Percentiles rank a stretch among this genome's conserved stretches.
phyloP scores from a whole-genome alignment of 2,797 vertebrate species.

The Hyperoplus immaculatus region DNA sequence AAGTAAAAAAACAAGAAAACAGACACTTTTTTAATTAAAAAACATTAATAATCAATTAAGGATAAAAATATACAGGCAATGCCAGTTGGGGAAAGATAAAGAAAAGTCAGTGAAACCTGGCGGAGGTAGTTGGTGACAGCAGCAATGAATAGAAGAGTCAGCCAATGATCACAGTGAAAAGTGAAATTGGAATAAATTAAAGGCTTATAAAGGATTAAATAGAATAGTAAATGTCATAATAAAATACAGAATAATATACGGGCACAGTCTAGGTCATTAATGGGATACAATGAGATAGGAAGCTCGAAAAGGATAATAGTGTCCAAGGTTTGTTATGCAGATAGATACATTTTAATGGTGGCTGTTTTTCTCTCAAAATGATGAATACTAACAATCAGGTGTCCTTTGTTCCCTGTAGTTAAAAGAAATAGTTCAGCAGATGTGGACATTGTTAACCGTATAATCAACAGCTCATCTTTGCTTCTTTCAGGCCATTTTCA shows the following conservation, averaged over 20 bases:
- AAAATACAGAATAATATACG: too few species aligned
- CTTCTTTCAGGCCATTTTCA: conserved; percentile 35
- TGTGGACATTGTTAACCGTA: conserved; percentile 18
- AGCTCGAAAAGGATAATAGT: background rate
- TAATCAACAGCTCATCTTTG: conserved; percentile 51
- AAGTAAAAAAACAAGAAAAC: background rate
- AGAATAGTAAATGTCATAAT: conserved; percentile 7
- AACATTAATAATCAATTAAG: background rate
- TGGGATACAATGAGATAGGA: background rate
- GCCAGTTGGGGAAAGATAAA: background rate
- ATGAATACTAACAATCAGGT: conserved; percentile 21
- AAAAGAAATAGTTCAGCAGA: conserved; percentile 6
- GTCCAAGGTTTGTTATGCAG: conserved; percentile 22
- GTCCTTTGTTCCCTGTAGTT: conserved; percentile 8
- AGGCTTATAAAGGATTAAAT: conserved; percentile 10
- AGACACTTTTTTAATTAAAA: background rate
- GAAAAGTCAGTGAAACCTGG: background rate
- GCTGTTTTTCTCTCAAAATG: conserved; percentile 10
- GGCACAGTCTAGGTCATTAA: too few species aligned
- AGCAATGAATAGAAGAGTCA: background rate
- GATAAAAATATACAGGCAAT: background rate
- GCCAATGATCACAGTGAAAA: background rate
- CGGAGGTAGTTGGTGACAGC: background rate
- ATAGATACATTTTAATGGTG: conserved; percentile 4
- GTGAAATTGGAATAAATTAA: background rate